phyloP scores from a whole-genome alignment of 2,888 invertebrate genomes.

The Opisthograptis luteolata region DNA sequence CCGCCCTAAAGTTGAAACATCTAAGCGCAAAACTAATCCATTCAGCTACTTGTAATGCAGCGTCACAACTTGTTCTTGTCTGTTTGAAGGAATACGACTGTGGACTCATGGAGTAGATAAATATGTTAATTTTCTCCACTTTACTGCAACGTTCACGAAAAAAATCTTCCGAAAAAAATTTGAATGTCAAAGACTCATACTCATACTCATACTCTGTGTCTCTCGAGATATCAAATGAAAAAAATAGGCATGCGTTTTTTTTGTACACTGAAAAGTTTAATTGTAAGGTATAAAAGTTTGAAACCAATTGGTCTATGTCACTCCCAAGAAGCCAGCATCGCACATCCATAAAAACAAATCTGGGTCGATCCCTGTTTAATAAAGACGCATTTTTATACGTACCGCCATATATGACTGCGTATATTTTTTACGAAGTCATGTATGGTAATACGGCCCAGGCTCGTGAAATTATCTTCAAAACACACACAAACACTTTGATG shows the following conservation, averaged over 20 bases:
- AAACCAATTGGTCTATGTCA: constrained; percentile 1
- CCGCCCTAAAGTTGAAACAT: constrained; percentile 6
- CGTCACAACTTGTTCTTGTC: too few species aligned
- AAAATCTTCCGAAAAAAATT: too few species aligned
- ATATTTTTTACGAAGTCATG: constrained; percentile 21
- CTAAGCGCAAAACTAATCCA: constrained; percentile 12
- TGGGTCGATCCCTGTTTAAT: constrained; percentile 14
- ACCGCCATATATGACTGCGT: constrained; percentile 6
- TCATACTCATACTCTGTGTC: too few species aligned
- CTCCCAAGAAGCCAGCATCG: not conserved
- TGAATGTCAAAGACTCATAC: too few species aligned
- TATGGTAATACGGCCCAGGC: constrained; percentile 17
- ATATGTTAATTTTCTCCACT: too few species aligned
- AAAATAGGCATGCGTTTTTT: too few species aligned
- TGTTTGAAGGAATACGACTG: too few species aligned
- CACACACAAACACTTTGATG: constrained; percentile 30
- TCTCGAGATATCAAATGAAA: too few species aligned
- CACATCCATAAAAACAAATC: constrained; percentile 8
- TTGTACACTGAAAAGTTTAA: constrained; percentile 1
- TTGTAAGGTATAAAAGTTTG: not conserved
- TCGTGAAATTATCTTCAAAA: constrained; percentile 24
- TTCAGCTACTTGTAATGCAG: constrained; percentile 3
- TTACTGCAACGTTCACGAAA: too few species aligned
- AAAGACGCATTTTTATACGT: constrained; percentile 2
- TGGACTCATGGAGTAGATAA: too few species aligned